Evolutionary conservation across 2,113 vertebrate genomes (phyloP), one percentile per base, ranked within the genome.

Genomic region (Ranitomeya imitator): DNA sequence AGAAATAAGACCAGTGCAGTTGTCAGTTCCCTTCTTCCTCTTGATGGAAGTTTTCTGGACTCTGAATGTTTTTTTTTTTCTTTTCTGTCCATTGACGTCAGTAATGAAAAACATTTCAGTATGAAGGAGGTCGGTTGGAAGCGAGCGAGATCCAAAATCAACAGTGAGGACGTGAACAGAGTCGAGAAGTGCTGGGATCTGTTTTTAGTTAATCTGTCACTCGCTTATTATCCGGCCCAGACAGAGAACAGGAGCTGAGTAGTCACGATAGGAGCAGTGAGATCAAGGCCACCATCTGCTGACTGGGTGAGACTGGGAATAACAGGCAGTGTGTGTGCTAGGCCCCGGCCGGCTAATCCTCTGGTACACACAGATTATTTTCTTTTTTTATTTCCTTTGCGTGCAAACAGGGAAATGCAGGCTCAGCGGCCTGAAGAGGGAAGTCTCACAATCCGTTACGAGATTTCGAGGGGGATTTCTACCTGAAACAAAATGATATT

Each of bases 331-430:
- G 81, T 83, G 61, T 83, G 37, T 26, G 81, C 63, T 14, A 11
- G 7, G 81, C 45, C 81, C 61, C 7, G 45, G 45, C 81, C 5
- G 26, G 63, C 37, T 83, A 69, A 83, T 83, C 81, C 81, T 83
- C 51, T 14, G 6, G 81, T 54, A 83, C 45, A 83, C 81, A 83
- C 18, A 13, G 61, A 52, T 54, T 52, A 63, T 16, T 54, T 61
- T 83, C 61, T 83, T 37, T 51, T n/a, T 52, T 45, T n/a, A 51
- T 74, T 45, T 18, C 23, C 71, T 74, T 69, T 65, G 21, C 54
- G 81, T 15, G 61, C 7, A 52, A 67, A 83, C 3, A 55, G 23
- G 18, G 6, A 67, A 69, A 16, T n/a, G 45, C 60, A 52, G 45
- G 37, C 37, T 31, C 26, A 31, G 26, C 26, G 52, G 14, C 4